Evolutionary conservation across 2,888 invertebrate genomes (phyloP), one percentile per base, ranked within the genome.

Genomic region (Cerceris ruficornis): DNA sequence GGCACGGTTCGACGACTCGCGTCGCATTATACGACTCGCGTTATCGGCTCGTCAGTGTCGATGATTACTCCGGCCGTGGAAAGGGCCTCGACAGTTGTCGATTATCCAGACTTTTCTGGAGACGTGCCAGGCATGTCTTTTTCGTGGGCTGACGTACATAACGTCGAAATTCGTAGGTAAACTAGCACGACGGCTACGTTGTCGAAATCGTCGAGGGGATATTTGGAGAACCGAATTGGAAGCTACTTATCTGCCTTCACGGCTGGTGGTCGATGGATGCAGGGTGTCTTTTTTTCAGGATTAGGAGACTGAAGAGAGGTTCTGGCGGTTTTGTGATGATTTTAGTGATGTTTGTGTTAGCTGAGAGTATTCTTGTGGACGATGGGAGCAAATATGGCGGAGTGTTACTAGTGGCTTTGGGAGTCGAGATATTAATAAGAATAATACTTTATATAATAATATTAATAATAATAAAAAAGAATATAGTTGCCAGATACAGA

Each of bases 31-130:
- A 41, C 66, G 60, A 66, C 39, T 13, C 11, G 50, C 50, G 59
- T 49, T 64, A 65, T 69, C 58, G 11, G 46, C 9, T n/a, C 46
- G 46, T 52, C 52, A 42, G 39, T 42, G 59, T 49, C 49, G 49
- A 42, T 54, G 68, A 59, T 62, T 57, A 57, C 15, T n/a, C 15
- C 15, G 42, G 4, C 49, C 28, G 39, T 43, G 9, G 41, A 42
- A 17, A 14, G 41, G 17, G 58, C 5, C 11, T 55, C 28, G 55
- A 55, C 55, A 55, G 8, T 62, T 57, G 52, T 11, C 65, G 65
- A 68, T 73, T 73, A 54, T 54, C 15, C 67, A 7, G 13, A 1
- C 8, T 14, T 49, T 7, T 61, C 61, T 73, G 75, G 73, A 73
- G 54, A 14, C 39, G 46, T 67, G 67, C 75, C 74, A 76, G 54